These are phyloP conservation scores for Tinea trinotella DNA, from an alignment of 2,888 invertebrate genomes.

Conservation along the genomic window DNA sequence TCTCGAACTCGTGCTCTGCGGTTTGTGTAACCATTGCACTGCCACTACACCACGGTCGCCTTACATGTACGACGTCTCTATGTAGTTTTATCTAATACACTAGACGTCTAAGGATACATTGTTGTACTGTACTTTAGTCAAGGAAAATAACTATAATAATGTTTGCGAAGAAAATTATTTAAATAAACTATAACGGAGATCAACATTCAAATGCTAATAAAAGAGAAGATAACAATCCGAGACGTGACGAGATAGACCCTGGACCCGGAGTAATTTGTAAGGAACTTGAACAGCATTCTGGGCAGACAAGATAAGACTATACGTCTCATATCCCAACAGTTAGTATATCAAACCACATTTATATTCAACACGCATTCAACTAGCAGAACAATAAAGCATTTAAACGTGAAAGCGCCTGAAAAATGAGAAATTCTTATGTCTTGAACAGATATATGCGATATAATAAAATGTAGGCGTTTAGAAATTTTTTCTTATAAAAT, in stretches of 20 bases:
- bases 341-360: conserved; percentile 12
- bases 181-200: background rate
- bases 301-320: conserved; percentile 24
- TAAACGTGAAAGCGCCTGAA: conserved; percentile 33
- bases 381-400: conserved; percentile 25
- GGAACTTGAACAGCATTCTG: conserved; percentile 27
- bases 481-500: background rate
- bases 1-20: too few relatives aligned
- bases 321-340: conserved; percentile 6
- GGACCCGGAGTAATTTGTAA: conserved; percentile 32
- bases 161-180: background rate
- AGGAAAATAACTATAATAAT: too few relatives aligned
- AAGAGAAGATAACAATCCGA: conserved; percentile 33
- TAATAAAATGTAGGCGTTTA: conserved; percentile 5
- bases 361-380: conserved; percentile 18
- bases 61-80: too few relatives aligned
- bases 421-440: conserved; percentile 22
- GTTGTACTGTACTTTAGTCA: too few relatives aligned
- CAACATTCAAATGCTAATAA: conserved; percentile 46
- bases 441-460: background rate
- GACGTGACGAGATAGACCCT: conserved; percentile 32
- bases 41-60: too few relatives aligned
- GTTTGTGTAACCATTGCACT: too few relatives aligned
- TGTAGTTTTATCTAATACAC: too few relatives aligned
- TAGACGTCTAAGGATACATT: too few relatives aligned